Evolutionary conservation across 2,888 invertebrate genomes (phyloP), one percentile per base, ranked within the genome.

Genomic region (Thecocarcelia acutangulata): DNA sequence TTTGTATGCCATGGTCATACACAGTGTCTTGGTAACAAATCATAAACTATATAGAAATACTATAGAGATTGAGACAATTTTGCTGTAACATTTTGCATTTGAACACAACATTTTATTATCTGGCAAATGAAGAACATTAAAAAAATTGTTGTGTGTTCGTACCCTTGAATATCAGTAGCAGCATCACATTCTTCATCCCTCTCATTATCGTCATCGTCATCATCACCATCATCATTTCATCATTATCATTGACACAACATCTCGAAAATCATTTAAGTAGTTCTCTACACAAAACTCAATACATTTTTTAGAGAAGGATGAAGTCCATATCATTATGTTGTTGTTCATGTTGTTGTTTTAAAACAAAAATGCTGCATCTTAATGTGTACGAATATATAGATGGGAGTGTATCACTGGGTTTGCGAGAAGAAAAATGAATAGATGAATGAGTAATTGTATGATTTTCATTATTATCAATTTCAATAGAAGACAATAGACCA

Each of bases 201-300:
- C 24, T 19, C 33, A 33, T 56, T 48, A 28, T 37, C 59, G 28
- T 46, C 66, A 19, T 52, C 42, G 17, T 33, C 50, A 50, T 24
- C 24, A 24, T 24, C 24, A 3, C 8, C 37, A 33, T 48, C 59
- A 42, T 54, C 68, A 33, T 54, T 33, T 33, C 52, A 52, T 28
- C 56, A 46, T 63, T 66, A 66, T 70, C 70, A 75, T 73, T 73
- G 80, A 59, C 48, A 61, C n/a, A 69, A 52, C 44, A 76, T 72
- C 76, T 80, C 33, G 50, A 75, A 75, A 80, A 80, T 75, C 69
- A 74, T 64, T 80, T 58, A 64, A 76, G 72, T 68, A 66, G 68
- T 73, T 68, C 72, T 68, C 63, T 69, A 73, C 50, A 44, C n/a
- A 33, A 58, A 63, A 77, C 63, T 80, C 17, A 80, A 80, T 61